Percentiles rank a stretch among this genome's conserved stretches.
Conservation (phyloP, 2,888 invertebrate genomes). For the Agriopis leucophaearia region DNA sequence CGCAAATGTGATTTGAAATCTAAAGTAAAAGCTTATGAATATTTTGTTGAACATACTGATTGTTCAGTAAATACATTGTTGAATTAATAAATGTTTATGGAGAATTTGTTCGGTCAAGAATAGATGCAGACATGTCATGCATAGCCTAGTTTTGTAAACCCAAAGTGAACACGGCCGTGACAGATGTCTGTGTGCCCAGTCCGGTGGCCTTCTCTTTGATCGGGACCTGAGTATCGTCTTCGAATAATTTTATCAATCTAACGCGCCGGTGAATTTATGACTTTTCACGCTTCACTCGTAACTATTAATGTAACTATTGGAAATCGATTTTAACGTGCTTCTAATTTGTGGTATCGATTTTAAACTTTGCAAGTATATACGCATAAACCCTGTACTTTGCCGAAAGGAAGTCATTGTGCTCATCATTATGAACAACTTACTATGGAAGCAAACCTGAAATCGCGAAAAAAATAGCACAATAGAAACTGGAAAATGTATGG, state of each 20-base stretch:
- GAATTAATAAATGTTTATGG: slow-evolving; percentile 63
- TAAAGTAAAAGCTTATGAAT: slow-evolving; percentile 38
- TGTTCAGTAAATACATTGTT: slow-evolving; percentile 71
- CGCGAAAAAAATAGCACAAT: no score
- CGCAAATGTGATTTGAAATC: slow-evolving; percentile 53
- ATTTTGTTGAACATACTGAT: slow-evolving; percentile 50
- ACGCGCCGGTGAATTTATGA: slow-evolving; percentile 52
- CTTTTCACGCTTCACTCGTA: slow-evolving; percentile 12
- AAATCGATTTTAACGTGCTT: no score
- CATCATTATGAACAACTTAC: no score
- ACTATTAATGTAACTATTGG: no score
- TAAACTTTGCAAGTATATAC: no score
- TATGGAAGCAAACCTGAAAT: no score
- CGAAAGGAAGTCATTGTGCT: no score
- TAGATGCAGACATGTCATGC: slow-evolving; percentile 73
- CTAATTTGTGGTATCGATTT: no score
- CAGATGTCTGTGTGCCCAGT: slow-evolving; percentile 57
- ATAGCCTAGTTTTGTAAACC: slow-evolving; percentile 71
- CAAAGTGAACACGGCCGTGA: slow-evolving; percentile 64
- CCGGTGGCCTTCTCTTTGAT: slow-evolving; percentile 70
- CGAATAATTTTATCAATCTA: slow-evolving; percentile 52
- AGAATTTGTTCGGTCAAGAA: slow-evolving; percentile 72
- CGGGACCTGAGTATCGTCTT: slow-evolving; percentile 63
- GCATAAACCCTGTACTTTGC: no score
- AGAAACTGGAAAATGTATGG: no score